Base-by-base conservation (phyloP, 2,797 vertebrate genomes). In the Urocyon cinereoargenteus region DNA sequence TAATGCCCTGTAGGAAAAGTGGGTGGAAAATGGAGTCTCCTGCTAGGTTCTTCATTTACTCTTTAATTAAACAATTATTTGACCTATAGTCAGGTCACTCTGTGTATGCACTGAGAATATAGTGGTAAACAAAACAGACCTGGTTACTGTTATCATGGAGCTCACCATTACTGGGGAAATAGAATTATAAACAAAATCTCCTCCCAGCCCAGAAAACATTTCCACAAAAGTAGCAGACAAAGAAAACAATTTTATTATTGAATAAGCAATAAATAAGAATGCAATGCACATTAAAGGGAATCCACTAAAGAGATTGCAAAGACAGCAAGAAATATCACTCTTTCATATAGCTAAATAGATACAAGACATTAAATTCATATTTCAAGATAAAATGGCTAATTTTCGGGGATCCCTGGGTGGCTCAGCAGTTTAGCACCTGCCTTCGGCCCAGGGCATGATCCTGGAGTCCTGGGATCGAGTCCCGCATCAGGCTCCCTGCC, bases 221-320 rank as follows among this genome's bases (percentile, higher is more conserved):
- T 72, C 18, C 49, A 57, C 45, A 83, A 92, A 86, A 13, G 6
- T 40, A 90, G 12, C 15, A 28, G n/a, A 68, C 1, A 34, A 89
- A 53, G 22, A 82, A 83, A 86, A 61, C 13, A 79, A 61, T 18
- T 82, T 89, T 57, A 78, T 92, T 78, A 78, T 57, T 81, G 10
- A 79, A 81, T 83, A 94, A 86, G 40, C 19, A 97, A 92, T 64
- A 83, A 93, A 59, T 91, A 49, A 84, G 4, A 87, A 95, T 73
- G 26, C 31, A 73, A 68, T 24, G 11, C 12, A 59, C 6, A 70
- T 49, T 26, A 81, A 0, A 81, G 21, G 61, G 11, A 87, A 81
- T 24, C 45, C 15, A 5, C 51, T 94, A 62, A 92, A 89, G 14
- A 88, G 57, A 70, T 68, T 51, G 22, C 24, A 91, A 91, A 3